Conservation (phyloP, 2,888 invertebrate genomes). For the Acronicta psi region DNA sequence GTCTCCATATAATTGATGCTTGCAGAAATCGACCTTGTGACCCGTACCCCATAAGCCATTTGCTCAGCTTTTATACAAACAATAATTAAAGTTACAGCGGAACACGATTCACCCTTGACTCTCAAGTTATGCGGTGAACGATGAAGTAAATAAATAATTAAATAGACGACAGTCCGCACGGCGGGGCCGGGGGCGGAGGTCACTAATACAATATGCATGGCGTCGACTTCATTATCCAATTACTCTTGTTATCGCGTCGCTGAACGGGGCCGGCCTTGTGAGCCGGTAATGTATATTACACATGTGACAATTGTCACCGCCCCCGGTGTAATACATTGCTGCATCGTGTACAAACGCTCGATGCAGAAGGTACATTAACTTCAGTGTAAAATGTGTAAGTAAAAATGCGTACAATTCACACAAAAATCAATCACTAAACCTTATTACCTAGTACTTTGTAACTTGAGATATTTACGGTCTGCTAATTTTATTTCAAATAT, state of each 20-base stretch:
- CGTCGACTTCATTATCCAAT: slow-evolving; percentile 56
- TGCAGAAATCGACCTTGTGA: not conserved
- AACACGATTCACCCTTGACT: slow-evolving; percentile 23
- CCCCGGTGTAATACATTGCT: slow-evolving; percentile 5
- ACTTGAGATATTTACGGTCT: no score
- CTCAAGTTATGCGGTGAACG: slow-evolving; percentile 20
- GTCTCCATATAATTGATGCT: no score
- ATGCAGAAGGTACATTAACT: not conserved
- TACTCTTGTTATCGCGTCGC: slow-evolving; percentile 45
- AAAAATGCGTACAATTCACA: not conserved
- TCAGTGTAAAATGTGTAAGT: not conserved
- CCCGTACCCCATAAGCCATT: not conserved
- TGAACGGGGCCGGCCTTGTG: slow-evolving; percentile 5
- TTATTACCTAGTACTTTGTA: no score
- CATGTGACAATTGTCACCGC: slow-evolving; percentile 29
- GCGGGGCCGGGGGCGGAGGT: slow-evolving; percentile 28
- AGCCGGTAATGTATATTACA: slow-evolving; percentile 29
- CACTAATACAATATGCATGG: slow-evolving; percentile 54
- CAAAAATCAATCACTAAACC: not conserved
- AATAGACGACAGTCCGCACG: slow-evolving; percentile 30
- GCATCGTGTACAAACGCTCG: not conserved
- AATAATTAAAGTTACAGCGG: not conserved
- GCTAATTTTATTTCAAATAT: no score
- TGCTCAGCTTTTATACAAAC: not conserved
- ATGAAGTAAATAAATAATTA: slow-evolving; percentile 44